Evolutionary conservation across 2,113 vertebrate genomes (phyloP).

Genomic region (Microcebus murinus): DNA sequence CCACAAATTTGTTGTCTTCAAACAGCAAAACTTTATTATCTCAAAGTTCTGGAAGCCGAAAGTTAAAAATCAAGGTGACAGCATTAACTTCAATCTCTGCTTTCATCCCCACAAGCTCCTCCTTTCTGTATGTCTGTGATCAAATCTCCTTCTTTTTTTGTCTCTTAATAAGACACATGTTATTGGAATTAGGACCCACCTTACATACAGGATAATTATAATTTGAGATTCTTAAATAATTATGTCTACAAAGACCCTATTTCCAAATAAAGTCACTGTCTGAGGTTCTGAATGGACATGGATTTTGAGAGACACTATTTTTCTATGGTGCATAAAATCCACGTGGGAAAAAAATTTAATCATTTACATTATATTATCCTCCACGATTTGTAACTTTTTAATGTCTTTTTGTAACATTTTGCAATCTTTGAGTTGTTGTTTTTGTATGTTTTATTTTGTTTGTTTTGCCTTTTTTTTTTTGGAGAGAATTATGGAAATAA

Average conservation of each 20-base stretch:
- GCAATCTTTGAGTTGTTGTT: background rate
- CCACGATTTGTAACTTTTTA: background rate
- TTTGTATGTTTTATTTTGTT: constrained; percentile 34
- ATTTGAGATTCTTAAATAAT: background rate
- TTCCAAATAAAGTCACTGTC: background rate
- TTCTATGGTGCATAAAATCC: background rate
- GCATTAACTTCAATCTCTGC: background rate
- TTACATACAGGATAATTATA: background rate
- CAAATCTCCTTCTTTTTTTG: background rate
- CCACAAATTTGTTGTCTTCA: background rate
- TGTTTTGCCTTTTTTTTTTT: background rate
- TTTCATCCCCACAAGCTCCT: background rate
- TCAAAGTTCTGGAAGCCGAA: background rate
- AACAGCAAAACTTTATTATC: background rate
- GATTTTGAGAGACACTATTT: background rate
- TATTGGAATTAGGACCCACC: background rate
- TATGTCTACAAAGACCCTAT: background rate
- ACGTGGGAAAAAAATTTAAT: background rate
- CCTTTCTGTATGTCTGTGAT: background rate
- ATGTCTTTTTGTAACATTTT: background rate
- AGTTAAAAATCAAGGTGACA: background rate
- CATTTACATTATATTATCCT: background rate
- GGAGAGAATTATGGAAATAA: background rate
- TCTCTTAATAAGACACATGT: background rate
- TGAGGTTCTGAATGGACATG: background rate